A percentile compares a stretch with the other conserved stretches of the same genome.
phyloP scores from a whole-genome alignment of 2,113 vertebrate species.

The Madoqua kirkii region DNA sequence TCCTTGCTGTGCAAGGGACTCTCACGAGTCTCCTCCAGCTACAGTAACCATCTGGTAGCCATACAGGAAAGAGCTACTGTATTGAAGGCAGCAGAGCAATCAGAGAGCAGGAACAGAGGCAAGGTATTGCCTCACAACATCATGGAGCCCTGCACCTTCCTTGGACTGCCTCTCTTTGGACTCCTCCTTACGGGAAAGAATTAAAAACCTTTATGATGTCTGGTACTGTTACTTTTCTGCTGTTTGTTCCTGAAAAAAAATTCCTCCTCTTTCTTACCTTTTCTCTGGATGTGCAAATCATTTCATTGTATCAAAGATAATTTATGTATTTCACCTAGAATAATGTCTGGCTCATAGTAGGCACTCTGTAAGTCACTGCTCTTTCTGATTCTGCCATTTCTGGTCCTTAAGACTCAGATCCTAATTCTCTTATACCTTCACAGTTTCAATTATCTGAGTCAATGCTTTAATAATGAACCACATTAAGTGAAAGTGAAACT shows the following conservation, averaged over 20 bases:
- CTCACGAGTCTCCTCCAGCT: neutral
- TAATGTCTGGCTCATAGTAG: neutral
- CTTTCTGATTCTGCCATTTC: neutral
- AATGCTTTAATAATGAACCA: neutral
- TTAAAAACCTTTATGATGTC: neutral
- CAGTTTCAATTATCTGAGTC: too few species aligned
- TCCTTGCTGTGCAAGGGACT: neutral
- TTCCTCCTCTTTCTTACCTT: neutral
- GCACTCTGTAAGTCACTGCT: neutral
- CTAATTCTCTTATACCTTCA: too few species aligned
- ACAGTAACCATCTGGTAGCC: neutral
- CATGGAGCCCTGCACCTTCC: accelerated
- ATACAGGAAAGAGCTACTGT: neutral
- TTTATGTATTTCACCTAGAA: neutral
- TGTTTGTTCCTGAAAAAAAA: neutral
- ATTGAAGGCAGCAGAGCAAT: neutral
- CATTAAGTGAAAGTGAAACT: neutral
- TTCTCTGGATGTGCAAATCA: neutral
- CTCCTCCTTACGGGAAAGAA: neutral
- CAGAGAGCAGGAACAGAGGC: neutral
- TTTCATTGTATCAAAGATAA: neutral
- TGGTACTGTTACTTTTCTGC: too few species aligned
- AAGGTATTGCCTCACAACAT: neutral
- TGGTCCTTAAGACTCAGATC: neutral
- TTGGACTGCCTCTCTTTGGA: neutral